phyloP scores from a whole-genome alignment of 2,888 invertebrate genomes.

The Onthophagus sagittarius region DNA sequence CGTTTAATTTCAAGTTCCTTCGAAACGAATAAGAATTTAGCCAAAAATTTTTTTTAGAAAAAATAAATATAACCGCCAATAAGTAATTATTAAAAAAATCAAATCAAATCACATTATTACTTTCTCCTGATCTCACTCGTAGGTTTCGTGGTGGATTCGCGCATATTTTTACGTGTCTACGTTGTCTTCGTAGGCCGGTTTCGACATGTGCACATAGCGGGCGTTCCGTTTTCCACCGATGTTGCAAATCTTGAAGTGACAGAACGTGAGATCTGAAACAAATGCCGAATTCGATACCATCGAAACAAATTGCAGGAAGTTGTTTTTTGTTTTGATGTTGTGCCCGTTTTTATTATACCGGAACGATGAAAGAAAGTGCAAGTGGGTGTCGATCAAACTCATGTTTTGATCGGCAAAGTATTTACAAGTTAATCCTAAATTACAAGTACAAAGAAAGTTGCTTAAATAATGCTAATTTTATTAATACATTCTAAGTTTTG shows the following conservation, averaged over 20 bases:
- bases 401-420: neutral
- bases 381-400: neutral
- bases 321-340: neutral
- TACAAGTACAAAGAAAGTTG: too few species aligned
- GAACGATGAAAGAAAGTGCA: neutral
- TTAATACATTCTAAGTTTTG: too few species aligned
- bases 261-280: slow-evolving; percentile 61
- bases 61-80: too few species aligned
- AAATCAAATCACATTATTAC: too few species aligned
- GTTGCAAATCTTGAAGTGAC: slow-evolving; percentile 68
- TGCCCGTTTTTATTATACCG: too few species aligned
- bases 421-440: neutral
- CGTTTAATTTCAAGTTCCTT: too few species aligned
- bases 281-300: slow-evolving; percentile 22
- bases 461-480: too few species aligned
- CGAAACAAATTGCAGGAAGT: neutral
- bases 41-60: too few species aligned
- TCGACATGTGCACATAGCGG: slow-evolving; percentile 34
- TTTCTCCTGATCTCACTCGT: neutral
- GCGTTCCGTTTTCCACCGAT: slow-evolving; percentile 57
- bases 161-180: slow-evolving; percentile 15
- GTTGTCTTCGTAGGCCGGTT: slow-evolving; percentile 29
- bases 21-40: too few species aligned
- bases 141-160: slow-evolving; percentile 2
- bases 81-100: too few species aligned